Conservation (phyloP, 2,888 invertebrate genomes). For the Lagria hirta region DNA sequence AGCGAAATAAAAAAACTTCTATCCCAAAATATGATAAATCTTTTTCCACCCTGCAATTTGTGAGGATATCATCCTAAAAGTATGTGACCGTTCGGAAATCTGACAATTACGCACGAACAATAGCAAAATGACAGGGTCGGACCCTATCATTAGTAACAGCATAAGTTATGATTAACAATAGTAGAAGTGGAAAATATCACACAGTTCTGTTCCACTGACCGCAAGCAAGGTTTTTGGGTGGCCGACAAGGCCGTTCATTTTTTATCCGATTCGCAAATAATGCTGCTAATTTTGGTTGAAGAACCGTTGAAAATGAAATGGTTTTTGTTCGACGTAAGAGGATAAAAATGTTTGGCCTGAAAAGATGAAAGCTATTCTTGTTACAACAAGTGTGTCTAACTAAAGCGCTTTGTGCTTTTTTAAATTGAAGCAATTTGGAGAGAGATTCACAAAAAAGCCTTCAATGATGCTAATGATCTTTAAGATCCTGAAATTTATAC, state of each 20-base stretch:
- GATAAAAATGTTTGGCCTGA: conserved; percentile 20
- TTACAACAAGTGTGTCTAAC: conserved; percentile 34
- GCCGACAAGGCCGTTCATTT: conserved; percentile 26
- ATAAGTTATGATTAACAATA: conserved; percentile 38
- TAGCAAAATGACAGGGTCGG: conserved; percentile 37
- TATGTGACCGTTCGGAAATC: conserved; percentile 25
- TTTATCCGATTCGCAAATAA: conserved; percentile 21
- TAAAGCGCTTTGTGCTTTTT: conserved; percentile 31
- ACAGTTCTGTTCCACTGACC: conserved; percentile 33
- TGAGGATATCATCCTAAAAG: conserved; percentile 34
- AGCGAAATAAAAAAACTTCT: conserved; percentile 14
- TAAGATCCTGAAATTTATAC: conserved; percentile 26
- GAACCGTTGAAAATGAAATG: conserved; percentile 18
- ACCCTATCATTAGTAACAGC: conserved; percentile 21
- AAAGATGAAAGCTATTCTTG: conserved; percentile 28
- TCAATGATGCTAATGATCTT: conserved; percentile 28
- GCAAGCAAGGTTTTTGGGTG: conserved; percentile 37
- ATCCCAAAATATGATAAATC: conserved; percentile 32
- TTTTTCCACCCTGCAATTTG: conserved; percentile 34
- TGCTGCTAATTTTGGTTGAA: conserved; percentile 21
- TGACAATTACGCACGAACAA: conserved; percentile 33
- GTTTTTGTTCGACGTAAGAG: conserved; percentile 23
- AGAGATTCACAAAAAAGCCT: conserved; percentile 29
- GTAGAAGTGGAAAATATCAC: conserved; percentile 40
- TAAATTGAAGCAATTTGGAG: conserved; percentile 35